Base-by-base conservation (phyloP, 2,888 invertebrate species). In the Drosophila barbarae region DNA sequence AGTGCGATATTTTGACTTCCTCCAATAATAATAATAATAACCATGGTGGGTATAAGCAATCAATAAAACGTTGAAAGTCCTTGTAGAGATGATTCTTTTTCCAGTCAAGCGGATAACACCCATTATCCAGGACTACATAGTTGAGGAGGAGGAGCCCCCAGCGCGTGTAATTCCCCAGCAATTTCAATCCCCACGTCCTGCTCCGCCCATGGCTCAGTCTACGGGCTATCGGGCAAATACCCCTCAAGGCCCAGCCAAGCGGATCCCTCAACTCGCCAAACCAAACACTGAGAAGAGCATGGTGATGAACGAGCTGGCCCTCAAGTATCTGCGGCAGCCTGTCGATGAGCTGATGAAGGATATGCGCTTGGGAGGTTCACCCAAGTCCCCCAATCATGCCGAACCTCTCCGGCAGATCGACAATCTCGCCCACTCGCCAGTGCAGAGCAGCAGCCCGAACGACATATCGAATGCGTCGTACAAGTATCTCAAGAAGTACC, bases 391-490 rank as follows among this genome's bases (percentile, higher is more conserved):
- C 7, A 59, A 38, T 38, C 30, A 44, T 3, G 50, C 50, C 3
- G 68, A 59, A 21, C 83, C 86, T 1, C 54, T 84, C 10, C 79
- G 75, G 30, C 77, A 73, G 23, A 84, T 75, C 6, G 85, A 85
- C 44, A 88, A 87, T 46, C 72, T 84, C 4, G 72, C 72, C 1
- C 30, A 13, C 80, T 78, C 46, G 68, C 12, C 46, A 0, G 32
- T 74, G 0, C 84, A 78, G 42, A 74, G 32, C 32, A 2, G 46
- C 32, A 47, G 78, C 34, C 77, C 86, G 0, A 85, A 70, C 12
- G 87, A 88, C 59, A 81, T 88, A 28, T 88, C 88, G 2, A 88
- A 87, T 68, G 87, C 88, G 13, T 88, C 88, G 0, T 88, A 88
- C 44, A 88, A 85, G 46, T 88, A 88, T 58, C 70, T 88, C 1